phyloP scores from a whole-genome alignment of 2,888 invertebrate genomes.

The Melipona bicolor region DNA sequence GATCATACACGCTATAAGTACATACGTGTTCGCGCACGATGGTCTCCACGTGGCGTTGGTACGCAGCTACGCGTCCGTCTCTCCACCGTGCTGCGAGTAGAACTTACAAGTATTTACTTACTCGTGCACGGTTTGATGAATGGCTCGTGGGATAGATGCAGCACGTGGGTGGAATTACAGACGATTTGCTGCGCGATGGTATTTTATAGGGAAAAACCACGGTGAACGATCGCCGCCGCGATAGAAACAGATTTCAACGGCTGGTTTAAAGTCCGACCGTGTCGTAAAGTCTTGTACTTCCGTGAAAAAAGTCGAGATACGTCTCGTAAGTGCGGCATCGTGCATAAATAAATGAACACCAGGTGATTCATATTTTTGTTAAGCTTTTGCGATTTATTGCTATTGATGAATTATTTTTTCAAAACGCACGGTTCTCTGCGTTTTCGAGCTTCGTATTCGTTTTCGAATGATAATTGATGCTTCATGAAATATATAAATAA shows the following conservation, averaged over 20 bases:
- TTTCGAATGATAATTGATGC: too few species aligned
- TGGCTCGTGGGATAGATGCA: slow-evolving; percentile 58
- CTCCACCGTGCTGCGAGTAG: slow-evolving; percentile 41
- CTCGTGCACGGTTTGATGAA: slow-evolving; percentile 65
- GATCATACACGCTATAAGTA: background rate
- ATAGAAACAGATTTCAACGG: slow-evolving; percentile 23
- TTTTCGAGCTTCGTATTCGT: too few species aligned
- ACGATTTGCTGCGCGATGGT: slow-evolving; percentile 55
- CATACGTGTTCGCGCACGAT: slow-evolving; percentile 55
- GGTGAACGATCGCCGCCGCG: slow-evolving; percentile 39
- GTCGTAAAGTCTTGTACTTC: background rate
- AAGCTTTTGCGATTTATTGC: too few species aligned
- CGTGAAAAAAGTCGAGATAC: background rate
- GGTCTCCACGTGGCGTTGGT: slow-evolving; percentile 44
- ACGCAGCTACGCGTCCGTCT: slow-evolving; percentile 51
- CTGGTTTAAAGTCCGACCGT: background rate
- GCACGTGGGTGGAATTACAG: slow-evolving; percentile 73
- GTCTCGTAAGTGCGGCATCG: too few species aligned
- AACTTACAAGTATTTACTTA: slow-evolving; percentile 49
- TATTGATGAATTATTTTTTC: too few species aligned
- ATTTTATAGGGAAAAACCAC: slow-evolving; percentile 1
- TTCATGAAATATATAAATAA: too few species aligned
- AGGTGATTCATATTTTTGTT: too few species aligned
- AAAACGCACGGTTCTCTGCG: too few species aligned
- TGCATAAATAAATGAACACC: too few species aligned